Conservation (phyloP, 2,797 vertebrate genomes). For the Hydrophis major region DNA sequence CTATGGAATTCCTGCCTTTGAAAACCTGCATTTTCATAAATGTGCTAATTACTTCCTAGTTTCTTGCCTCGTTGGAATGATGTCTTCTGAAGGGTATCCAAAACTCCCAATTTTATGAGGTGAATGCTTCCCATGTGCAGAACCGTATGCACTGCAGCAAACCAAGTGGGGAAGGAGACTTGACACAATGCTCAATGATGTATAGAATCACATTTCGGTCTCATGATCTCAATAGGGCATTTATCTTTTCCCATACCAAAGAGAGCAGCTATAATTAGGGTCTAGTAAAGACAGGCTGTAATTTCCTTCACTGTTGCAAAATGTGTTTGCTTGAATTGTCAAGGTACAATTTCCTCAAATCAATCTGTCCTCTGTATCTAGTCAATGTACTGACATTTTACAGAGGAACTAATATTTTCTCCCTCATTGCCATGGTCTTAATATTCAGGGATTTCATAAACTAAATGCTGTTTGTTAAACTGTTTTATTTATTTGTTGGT, state of each 20-base stretch:
- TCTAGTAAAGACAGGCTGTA: slow-evolving; percentile 21
- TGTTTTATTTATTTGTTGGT: not conserved
- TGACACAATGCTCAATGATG: slow-evolving; percentile 6
- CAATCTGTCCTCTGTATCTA: slow-evolving; percentile 37
- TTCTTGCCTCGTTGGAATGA: not conserved
- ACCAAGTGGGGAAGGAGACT: not conserved
- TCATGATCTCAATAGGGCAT: not conserved
- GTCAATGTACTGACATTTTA: slow-evolving; percentile 18
- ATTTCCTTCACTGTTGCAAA: slow-evolving; percentile 33
- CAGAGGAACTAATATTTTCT: not conserved
- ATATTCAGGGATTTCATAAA: not conserved
- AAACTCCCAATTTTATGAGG: not conserved
- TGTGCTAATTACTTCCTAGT: slow-evolving; percentile 1
- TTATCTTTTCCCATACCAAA: slow-evolving; percentile 11
- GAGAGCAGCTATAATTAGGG: slow-evolving; percentile 17
- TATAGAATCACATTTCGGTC: slow-evolving; percentile 5
- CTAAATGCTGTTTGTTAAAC: not conserved
- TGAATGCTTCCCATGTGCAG: not conserved
- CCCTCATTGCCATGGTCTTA: not conserved
- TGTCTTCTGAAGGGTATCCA: not conserved
- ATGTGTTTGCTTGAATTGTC: slow-evolving; percentile 24
- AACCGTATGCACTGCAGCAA: not conserved
- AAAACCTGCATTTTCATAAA: slow-evolving; percentile 3
- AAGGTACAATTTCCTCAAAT: slow-evolving; percentile 47
- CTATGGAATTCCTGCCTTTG: not conserved